A percentile compares a stretch with the other conserved stretches of the same genome.
phyloP scores from a whole-genome alignment of 2,797 vertebrate genomes.

The Gymnopithys bicolor region DNA sequence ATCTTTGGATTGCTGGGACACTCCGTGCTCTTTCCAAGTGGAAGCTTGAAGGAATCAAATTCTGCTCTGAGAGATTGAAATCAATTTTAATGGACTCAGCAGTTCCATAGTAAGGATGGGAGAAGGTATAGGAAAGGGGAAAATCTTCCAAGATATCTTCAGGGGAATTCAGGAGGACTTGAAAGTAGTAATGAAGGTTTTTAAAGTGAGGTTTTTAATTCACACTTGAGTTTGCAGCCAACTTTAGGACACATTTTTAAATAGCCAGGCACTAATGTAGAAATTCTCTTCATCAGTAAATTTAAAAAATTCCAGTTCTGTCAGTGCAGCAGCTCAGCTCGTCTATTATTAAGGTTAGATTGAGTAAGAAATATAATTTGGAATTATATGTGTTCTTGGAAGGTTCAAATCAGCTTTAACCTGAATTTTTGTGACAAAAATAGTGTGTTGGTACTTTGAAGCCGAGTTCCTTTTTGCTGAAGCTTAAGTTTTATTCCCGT shows the following conservation, averaged over 20 bases:
- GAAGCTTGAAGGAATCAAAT: slow-evolving; percentile 7
- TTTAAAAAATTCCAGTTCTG: not conserved
- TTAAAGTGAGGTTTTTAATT: slow-evolving; percentile 25
- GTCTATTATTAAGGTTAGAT: slow-evolving; percentile 6
- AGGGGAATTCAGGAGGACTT: not conserved
- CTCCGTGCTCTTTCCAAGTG: not conserved
- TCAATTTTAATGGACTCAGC: slow-evolving; percentile 26
- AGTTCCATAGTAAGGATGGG: not conserved
- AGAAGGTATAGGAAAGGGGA: not conserved
- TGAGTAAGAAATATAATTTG: not conserved
- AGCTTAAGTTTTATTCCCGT: not conserved
- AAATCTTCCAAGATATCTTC: not conserved
- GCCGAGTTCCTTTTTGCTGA: not conserved
- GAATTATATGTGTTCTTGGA: slow-evolving; percentile 14
- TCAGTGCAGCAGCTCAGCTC: not conserved
- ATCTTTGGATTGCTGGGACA: not conserved
- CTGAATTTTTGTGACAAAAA: slow-evolving; percentile 7
- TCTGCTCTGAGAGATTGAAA: slow-evolving; percentile 9
- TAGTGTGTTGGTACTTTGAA: not conserved
- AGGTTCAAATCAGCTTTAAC: slow-evolving; percentile 35
- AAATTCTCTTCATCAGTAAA: not conserved
- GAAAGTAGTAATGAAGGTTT: not conserved
- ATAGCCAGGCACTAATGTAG: not conserved
- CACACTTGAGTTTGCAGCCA: not conserved
- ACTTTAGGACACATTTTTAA: not conserved